Evolutionary conservation across 2,113 vertebrate genomes (phyloP), one percentile per base, ranked within the genome.

Genomic region (Oreotragus oreotragus): DNA sequence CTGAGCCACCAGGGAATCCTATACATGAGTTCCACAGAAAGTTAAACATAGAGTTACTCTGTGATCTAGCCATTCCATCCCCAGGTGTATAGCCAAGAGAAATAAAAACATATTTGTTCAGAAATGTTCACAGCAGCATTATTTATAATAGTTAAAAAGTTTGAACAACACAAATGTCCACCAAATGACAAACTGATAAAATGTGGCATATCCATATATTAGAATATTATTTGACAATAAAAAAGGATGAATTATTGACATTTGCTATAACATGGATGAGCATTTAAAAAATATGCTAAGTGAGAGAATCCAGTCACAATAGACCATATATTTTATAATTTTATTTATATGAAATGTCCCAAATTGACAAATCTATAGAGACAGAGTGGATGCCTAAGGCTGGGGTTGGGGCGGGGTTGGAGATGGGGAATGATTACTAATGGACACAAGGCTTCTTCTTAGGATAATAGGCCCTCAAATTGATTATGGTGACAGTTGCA

Each of bases 141-240:
- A 80, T 64, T 91, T 27, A 81, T 88, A 81, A 15, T 64, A 81
- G 36, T 60, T 70, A 49, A 53, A 88, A 95, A 70, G 45, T 93
- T 11, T 23, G 70, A 93, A 47, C 16, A 84, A 33, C 21, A 23
- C n/a, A 89, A 94, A 64, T 49, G 60, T 95, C 43, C n/a, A 62
- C 93, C 43, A 80, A 55, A 30, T 80, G 70, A 85, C 14, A 58
- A 73, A 88, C 7, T 36, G 55, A 15, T 57, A 77, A 76, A 83
- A 92, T 70, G 43, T 25, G 10, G 3, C 62, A 53, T 62, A 64
- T 27, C 1, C 8, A 49, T 80, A 45, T 85, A 73, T 84, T 28
- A 51, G 33, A 60, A 87, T 36, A 62, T 45, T 84, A 84, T 58
- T 64, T 86, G 73, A 21, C 36, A 57, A 76, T 28, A 27, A 84